phyloP scores from a whole-genome alignment of 2,888 invertebrate species.

The Tetropium fuscum region DNA sequence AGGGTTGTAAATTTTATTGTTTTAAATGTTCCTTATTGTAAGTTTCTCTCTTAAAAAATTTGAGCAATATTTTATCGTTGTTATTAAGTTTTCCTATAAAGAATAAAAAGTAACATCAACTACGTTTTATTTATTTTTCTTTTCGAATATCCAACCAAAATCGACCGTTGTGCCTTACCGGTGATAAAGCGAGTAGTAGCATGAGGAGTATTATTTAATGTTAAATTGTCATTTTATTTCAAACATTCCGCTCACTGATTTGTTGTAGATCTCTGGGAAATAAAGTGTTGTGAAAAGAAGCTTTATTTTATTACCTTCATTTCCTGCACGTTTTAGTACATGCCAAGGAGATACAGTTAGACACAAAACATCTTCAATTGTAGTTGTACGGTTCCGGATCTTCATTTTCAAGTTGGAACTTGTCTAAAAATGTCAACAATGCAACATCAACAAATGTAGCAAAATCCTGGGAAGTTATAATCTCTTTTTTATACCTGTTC shows the following conservation, averaged over 20 bases:
- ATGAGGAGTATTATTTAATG: slow-evolving; percentile 20
- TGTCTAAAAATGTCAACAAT: too few species aligned
- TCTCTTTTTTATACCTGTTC: too few species aligned
- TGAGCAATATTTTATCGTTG: slow-evolving; percentile 28
- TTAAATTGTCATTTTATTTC: slow-evolving; percentile 24
- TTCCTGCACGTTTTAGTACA: not conserved
- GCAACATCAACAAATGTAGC: too few species aligned
- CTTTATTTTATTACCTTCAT: slow-evolving; percentile 17
- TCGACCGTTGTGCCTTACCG: slow-evolving; percentile 39
- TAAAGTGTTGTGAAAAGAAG: slow-evolving; percentile 35
- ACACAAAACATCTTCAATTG: too few species aligned
- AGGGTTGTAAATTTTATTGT: slow-evolving; percentile 27
- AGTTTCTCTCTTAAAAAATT: slow-evolving; percentile 19
- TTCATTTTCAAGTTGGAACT: too few species aligned
- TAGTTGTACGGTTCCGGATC: too few species aligned
- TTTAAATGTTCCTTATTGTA: slow-evolving; percentile 29
- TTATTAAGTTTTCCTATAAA: slow-evolving; percentile 31
- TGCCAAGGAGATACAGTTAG: not conserved
- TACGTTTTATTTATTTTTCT: slow-evolving; percentile 28
- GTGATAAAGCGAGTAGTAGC: slow-evolving; percentile 28
- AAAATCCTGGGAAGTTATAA: too few species aligned
- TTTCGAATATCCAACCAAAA: slow-evolving; percentile 11
- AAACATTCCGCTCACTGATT: slow-evolving; percentile 37
- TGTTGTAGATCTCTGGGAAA: slow-evolving; percentile 41
- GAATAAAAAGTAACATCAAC: slow-evolving; percentile 31